Percentiles rank a stretch among this genome's conserved stretches.
Conservation (phyloP, 2,888 invertebrate genomes). For the Rhamphomyia laevipes region DNA sequence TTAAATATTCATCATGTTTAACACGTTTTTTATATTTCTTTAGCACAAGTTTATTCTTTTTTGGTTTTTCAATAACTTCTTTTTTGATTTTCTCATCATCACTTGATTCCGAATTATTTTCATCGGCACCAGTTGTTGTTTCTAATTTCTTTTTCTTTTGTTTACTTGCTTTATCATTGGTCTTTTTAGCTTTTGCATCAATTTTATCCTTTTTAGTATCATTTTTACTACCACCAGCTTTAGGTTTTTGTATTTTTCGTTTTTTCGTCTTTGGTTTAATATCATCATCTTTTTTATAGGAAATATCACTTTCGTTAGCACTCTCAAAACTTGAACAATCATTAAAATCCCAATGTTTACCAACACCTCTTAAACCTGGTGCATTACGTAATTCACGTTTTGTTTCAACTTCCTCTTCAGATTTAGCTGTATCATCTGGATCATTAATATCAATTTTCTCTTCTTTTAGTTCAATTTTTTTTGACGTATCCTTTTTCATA, state of each 20-base stretch:
- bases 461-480: conserved; percentile 5
- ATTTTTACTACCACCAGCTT: conserved; percentile 16
- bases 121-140: conserved; percentile 18
- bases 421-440: background rate
- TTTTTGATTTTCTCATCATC: conserved; percentile 41
- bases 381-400: conserved; percentile 55
- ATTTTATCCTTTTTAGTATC: conserved; percentile 15
- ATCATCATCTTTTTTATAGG: conserved; percentile 8
- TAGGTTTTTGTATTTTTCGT: conserved; percentile 9
- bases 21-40: conserved; percentile 42
- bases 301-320: conserved; percentile 15
- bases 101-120: conserved; percentile 35
- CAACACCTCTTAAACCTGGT: conserved; percentile 62
- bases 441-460: background rate
- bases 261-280: conserved; percentile 13
- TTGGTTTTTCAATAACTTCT: conserved; percentile 38
- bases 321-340: conserved; percentile 30
- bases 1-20: conserved; percentile 18
- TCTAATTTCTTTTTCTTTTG: conserved; percentile 18
- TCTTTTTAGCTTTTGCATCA: conserved; percentile 18
- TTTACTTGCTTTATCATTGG: conserved; percentile 29
- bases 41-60: conserved; percentile 35
- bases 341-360: conserved; percentile 76
- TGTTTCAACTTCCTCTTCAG: conserved; percentile 22
- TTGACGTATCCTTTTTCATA: background rate